These are phyloP conservation scores for Conus ventricosus DNA, from an alignment of 1,140 invertebrate genomes.

Conservation along the genomic window DNA sequence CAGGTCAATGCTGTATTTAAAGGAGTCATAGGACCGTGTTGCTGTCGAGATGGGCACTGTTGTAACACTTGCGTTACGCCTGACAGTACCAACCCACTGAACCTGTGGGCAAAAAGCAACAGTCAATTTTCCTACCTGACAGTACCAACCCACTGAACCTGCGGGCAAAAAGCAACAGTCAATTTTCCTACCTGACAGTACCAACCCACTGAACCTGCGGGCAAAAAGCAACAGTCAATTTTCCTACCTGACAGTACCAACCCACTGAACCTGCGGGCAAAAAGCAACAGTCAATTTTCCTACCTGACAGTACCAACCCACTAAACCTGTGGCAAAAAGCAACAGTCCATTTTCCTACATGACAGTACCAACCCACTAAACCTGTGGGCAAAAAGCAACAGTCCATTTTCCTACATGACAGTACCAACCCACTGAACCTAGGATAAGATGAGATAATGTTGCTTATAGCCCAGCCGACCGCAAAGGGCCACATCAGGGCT, in stretches of 20 bases:
- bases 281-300: background rate
- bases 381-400: constrained; percentile 38
- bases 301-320: no score
- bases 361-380: constrained; percentile 56
- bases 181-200: no score
- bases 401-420: no score
- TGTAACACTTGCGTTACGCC: background rate
- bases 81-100: constrained; percentile 49
- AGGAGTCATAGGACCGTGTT: constrained; percentile 56
- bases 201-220: constrained; percentile 55
- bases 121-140: no score
- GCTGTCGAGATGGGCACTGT: constrained; percentile 48
- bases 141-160: constrained; percentile 59
- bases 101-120: constrained; percentile 43
- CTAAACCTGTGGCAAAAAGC: constrained; percentile 46
- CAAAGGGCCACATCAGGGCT: no score
- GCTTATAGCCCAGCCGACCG: no score
- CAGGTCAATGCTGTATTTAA: constrained; percentile 57
- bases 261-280: constrained; percentile 55
- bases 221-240: background rate
- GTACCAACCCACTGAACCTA: constrained; percentile 59
- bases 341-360: background rate
- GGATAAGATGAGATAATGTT: no score
- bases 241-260: no score
- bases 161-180: constrained; percentile 6